Evolutionary conservation across 2,113 vertebrate genomes (phyloP).

Genomic region (Dissostichus mawsoni): DNA sequence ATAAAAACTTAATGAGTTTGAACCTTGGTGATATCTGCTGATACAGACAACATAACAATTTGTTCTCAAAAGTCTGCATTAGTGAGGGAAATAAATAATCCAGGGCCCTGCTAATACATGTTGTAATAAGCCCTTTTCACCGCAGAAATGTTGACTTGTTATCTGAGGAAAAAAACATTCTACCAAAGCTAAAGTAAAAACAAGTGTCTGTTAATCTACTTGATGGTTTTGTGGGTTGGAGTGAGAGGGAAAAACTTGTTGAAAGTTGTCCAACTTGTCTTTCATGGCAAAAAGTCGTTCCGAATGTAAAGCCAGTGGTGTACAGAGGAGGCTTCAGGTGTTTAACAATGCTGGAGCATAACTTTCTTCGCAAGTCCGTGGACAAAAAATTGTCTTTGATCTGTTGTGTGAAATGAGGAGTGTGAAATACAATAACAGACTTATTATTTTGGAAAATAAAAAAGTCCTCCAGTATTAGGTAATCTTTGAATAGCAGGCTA

Average conservation of each 20-base stretch:
- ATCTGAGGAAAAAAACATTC: not conserved
- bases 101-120: not conserved
- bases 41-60: not conserved
- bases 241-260: too few relatives aligned
- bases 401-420: not conserved
- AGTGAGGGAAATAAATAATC: too few relatives aligned
- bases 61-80: not conserved
- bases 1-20: slow-evolving; percentile 27
- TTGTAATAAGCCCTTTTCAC: not conserved
- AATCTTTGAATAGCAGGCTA: not conserved
- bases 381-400: not conserved
- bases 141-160: not conserved
- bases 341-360: not conserved
- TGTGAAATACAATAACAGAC: not conserved
- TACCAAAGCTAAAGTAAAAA: not conserved
- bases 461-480: not conserved
- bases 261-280: not conserved
- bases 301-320: not conserved
- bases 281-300: not conserved
- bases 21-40: slow-evolving; percentile 19
- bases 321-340: not conserved
- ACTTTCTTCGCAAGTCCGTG: not conserved
- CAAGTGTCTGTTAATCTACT: not conserved
- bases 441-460: not conserved
- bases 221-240: too few relatives aligned